A percentile compares a stretch with the other conserved stretches of the same genome.
phyloP scores from a whole-genome alignment of 2,888 invertebrate genomes.

The Salpingus planirostris region DNA sequence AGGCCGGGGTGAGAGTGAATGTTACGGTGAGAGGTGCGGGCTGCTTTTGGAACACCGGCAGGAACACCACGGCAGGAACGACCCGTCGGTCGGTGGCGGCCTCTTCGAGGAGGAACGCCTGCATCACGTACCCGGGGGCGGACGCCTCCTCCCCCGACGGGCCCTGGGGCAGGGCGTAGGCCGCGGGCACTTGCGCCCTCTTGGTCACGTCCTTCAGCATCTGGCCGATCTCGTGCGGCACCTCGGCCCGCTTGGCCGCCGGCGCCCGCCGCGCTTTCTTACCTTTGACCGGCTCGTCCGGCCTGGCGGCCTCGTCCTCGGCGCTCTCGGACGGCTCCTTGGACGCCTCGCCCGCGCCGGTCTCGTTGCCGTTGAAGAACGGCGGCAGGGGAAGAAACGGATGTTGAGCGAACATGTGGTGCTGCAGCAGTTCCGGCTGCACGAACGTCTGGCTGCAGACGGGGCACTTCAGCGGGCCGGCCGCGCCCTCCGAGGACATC shows the following conservation, averaged over 20 bases:
- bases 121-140: slow-evolving; percentile 64
- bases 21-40: slow-evolving; percentile 81
- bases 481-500: slow-evolving; percentile 27
- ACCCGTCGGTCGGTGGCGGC: slow-evolving; percentile 48
- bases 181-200: slow-evolving; percentile 50
- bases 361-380: slow-evolving; percentile 39
- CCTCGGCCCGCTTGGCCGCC: slow-evolving; percentile 13
- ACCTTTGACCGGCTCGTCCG: slow-evolving; percentile 19
- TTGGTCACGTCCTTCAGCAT: slow-evolving; percentile 47
- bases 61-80: slow-evolving; percentile 86
- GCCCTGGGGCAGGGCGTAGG: slow-evolving; percentile 59
- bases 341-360: slow-evolving; percentile 31
- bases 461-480: slow-evolving; percentile 46
- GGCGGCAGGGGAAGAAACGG: slow-evolving; percentile 40
- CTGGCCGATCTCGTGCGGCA: slow-evolving; percentile 42
- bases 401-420: slow-evolving; percentile 55
- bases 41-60: slow-evolving; percentile 84
- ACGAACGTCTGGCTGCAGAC: slow-evolving; percentile 51
- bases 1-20: slow-evolving; percentile 90
- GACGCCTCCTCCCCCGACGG: slow-evolving; percentile 18
- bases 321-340: slow-evolving; percentile 28
- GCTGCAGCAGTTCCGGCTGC: slow-evolving; percentile 51
- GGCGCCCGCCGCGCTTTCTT: slow-evolving; percentile 21
- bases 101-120: slow-evolving; percentile 82
- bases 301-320: slow-evolving; percentile 19